Base-by-base conservation (phyloP, 2,113 vertebrate species). In the Colossoma macropomum region DNA sequence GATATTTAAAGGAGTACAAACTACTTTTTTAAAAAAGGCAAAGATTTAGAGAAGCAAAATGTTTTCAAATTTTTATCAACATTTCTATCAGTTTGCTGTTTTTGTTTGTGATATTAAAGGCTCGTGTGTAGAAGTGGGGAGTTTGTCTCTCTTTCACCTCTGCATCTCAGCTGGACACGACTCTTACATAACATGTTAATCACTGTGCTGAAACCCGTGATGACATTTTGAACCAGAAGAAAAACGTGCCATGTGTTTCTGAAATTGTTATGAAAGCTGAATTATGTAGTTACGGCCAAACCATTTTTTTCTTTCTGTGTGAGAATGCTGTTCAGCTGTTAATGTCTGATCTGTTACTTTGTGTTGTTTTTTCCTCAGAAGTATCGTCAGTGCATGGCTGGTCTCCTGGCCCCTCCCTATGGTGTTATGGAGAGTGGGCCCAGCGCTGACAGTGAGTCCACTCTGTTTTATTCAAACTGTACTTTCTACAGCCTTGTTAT, bases 321-420 rank as follows among this genome's bases (percentile, higher is more conserved):
- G 2, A 16, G 25, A 30, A 16, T 28, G 41, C 4, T 32, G 8
- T 59, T 69, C 16, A 50, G 41, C 48, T 6, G 41, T 62, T 2
- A 19, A 25, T 65, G 17, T 65, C 9, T 34, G 45, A 34, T 65
- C 4, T 66, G 32, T 12, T 66, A 54, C n/a, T 85, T 19, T 79
- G 17, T 80, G 50, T 79, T 25, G 56, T 38, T 87, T 91, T 87
- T 91, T 91, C 92, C 92, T 80, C 90, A 99, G 98, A 98, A 96
- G 95, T 98, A 97, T 87, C 97, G 96, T 89, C 96, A 96, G 87
- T 98, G 96, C 89, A 97, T 99, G 97, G 96, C 97, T 89, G 97
- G 96, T 88, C 96, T 99, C 80, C 94, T 99, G 52, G 96, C 96
- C 91, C 97, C 98, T 90, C 96, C 97, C 62, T 98, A 98, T 93